A percentile compares a stretch with the other conserved stretches of the same genome.
Conservation (phyloP, 1,140 invertebrate genomes). For the Drosophila subpulchrella region DNA sequence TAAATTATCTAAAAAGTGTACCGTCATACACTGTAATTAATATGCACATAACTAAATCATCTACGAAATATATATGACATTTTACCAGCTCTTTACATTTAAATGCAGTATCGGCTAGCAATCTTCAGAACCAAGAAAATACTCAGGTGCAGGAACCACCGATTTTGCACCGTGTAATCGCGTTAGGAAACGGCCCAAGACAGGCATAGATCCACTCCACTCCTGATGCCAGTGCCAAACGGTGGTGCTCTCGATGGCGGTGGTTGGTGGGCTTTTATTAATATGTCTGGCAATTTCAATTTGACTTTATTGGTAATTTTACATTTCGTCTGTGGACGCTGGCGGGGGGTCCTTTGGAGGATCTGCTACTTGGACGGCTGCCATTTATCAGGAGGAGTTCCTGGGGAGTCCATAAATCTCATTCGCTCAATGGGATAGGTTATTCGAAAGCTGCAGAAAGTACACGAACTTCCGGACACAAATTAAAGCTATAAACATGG, state of each 20-base stretch:
- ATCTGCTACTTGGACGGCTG: constrained; percentile 35
- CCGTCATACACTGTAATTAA: no score
- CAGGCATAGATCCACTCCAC: constrained; percentile 28
- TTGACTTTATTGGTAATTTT: constrained; percentile 82
- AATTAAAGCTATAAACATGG: constrained; percentile 19
- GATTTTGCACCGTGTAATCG: constrained; percentile 9
- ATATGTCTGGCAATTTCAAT: constrained; percentile 84
- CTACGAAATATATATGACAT: no score
- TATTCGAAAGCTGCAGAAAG: not conserved
- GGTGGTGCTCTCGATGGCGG: constrained; percentile 28
- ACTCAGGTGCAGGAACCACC: not conserved
- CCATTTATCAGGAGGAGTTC: constrained; percentile 33
- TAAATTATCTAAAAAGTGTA: no score
- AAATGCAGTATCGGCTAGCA: not conserved
- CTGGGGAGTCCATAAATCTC: constrained; percentile 24
- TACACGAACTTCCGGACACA: not conserved
- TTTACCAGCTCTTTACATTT: no score
- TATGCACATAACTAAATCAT: no score
- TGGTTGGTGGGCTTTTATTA: constrained; percentile 70
- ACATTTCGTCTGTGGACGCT: constrained; percentile 56
- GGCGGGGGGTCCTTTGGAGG: constrained; percentile 12
- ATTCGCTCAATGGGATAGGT: constrained; percentile 7
- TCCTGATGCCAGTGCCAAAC: constrained; percentile 9
- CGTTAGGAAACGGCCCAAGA: constrained; percentile 13
- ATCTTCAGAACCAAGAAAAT: not conserved